Conservation (phyloP, 2,113 vertebrate genomes). For the Capreolus pygargus region DNA sequence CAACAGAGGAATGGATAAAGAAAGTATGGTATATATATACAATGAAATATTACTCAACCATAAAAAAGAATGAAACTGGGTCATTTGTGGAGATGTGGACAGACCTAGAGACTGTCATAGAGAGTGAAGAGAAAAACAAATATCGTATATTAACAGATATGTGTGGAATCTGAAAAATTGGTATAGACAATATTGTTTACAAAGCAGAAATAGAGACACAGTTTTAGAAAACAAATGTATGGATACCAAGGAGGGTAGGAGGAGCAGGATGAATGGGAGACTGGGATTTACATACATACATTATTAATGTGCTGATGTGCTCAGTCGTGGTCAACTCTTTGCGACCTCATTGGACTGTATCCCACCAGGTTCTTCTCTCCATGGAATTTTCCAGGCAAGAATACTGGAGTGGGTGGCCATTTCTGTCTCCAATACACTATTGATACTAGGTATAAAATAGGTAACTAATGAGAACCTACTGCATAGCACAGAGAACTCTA, state of each 20-base stretch:
- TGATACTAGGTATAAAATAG: not conserved
- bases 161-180: not conserved
- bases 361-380: not conserved
- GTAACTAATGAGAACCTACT: not conserved
- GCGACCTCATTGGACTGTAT: not conserved
- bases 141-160: not conserved
- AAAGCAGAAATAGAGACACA: not conserved
- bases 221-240: not conserved
- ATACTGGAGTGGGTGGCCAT: not conserved
- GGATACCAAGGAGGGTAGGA: not conserved
- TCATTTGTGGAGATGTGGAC: not conserved
- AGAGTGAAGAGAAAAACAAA: not conserved
- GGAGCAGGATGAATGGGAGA: not conserved
- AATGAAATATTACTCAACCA: not conserved
- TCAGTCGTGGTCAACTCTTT: not conserved
- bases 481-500: not conserved
- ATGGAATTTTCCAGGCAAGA: not conserved
- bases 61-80: not conserved
- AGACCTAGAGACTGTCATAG: not conserved
- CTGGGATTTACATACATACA: not conserved
- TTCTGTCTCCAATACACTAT: not conserved
- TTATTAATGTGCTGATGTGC: not conserved
- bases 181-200: not conserved
- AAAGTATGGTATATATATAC: not conserved
- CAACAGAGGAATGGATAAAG: not conserved